Evolutionary conservation across 2,113 vertebrate genomes (phyloP).

Genomic region (Campylorhamphus procurvoides): DNA sequence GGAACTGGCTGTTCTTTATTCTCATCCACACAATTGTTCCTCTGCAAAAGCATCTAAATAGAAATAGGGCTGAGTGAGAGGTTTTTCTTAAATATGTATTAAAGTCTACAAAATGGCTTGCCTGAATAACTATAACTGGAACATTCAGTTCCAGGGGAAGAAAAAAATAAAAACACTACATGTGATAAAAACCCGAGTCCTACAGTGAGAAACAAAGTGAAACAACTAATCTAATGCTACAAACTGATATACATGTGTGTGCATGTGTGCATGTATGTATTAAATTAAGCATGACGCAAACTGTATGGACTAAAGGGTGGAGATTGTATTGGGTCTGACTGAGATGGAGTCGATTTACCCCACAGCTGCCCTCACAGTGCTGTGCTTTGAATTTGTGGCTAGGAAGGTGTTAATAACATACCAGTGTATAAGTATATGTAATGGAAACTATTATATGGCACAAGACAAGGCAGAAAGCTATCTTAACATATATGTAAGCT

Average conservation of each 20-base stretch:
- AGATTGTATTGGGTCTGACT: not conserved
- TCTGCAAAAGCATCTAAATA: not conserved
- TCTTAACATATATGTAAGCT: not conserved
- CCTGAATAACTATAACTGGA: not conserved
- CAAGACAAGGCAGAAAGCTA: not conserved
- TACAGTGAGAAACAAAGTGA: not conserved
- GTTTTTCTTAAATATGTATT: not conserved
- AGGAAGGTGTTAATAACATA: not conserved
- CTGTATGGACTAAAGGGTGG: not conserved
- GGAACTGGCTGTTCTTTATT: not conserved
- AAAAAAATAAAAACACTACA: not conserved
- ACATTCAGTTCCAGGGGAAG: not conserved
- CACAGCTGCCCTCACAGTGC: not conserved
- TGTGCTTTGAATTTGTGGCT: not conserved
- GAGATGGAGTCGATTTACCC: not conserved
- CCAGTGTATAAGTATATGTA: not conserved
- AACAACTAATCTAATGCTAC: not conserved
- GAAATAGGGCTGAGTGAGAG: not conserved
- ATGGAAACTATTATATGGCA: not conserved
- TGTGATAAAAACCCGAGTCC: not conserved
- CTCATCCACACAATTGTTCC: not conserved
- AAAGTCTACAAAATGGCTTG: not conserved
- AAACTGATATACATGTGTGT: not conserved
- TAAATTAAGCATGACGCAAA: not conserved
- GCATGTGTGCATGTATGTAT: not conserved